Conservation (phyloP, 2,797 vertebrate species). For the Leptodactylus fallax region DNA sequence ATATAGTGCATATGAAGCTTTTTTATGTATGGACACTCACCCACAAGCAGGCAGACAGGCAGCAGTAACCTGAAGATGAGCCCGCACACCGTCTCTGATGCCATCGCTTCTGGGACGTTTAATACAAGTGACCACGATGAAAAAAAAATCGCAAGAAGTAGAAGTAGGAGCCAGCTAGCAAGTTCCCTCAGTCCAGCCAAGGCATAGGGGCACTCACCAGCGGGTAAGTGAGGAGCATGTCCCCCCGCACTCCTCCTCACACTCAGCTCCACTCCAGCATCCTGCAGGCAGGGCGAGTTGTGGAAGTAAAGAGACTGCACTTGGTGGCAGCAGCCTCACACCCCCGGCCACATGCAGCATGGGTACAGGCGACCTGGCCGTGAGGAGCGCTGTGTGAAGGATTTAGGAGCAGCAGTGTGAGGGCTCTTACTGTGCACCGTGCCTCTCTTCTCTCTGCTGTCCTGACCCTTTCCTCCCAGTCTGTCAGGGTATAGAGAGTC, state of each 20-base stretch:
- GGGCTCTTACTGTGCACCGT: background rate
- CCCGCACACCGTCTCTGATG: conserved; percentile 93
- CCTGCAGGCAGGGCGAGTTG: background rate
- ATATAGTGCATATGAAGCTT: too few relatives aligned
- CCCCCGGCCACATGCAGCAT: conserved; percentile 6
- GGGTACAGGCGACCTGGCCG: conserved; percentile 3
- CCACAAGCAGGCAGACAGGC: conserved; percentile 89
- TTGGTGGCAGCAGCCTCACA: conserved; percentile 13
- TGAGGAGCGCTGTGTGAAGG: background rate
- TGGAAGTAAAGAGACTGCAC: conserved; percentile 29
- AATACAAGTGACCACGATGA: conserved; percentile 43
- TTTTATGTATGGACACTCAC: conserved; percentile 75
- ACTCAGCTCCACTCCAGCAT: background rate
- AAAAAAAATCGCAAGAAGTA: conserved; percentile 33
- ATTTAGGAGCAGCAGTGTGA: background rate
- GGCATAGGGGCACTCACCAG: conserved; percentile 24
- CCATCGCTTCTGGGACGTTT: conserved; percentile 78
- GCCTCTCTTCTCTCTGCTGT: conserved; percentile 28
- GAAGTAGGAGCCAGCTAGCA: conserved; percentile 42
- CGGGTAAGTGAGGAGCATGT: conserved; percentile 2
- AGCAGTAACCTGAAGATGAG: conserved; percentile 93
- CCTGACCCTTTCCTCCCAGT: background rate
- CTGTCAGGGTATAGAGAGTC: background rate
- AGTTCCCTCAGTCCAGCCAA: conserved; percentile 70
- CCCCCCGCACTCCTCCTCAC: background rate